Base-by-base conservation (phyloP, 2,888 invertebrate genomes). In the Geotrupes spiniger region DNA sequence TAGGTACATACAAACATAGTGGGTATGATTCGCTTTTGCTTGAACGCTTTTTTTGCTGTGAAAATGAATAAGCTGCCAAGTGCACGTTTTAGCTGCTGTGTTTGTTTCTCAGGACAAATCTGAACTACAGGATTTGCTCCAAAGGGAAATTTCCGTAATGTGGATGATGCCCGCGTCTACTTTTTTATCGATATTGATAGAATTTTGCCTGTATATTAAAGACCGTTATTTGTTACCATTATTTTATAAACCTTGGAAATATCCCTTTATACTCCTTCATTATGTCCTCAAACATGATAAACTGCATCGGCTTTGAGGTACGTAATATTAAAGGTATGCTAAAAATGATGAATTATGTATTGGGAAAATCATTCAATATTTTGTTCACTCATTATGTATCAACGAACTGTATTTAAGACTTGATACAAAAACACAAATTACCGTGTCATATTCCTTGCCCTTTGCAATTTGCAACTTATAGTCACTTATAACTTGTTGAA, bases 221-320 rank as follows among this genome's bases (percentile, higher is more conserved):
- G 69, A 73, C 53, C 62, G 63, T 50, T 68, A 66, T 57, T 54
- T 73, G 26, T 54, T 70, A 42, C 72, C 73, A 2, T 60, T 69
- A 46, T 58, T 71, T 10, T 63, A 59, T 53, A 65, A 66, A 57
- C 65, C 71, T 26, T 55, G 70, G 51, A 65, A 63, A 56, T 60
- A 68, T 49, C 70, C 72, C 11, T 64, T 73, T 46, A 57, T 73
- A 51, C 61, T 71, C 17, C 57, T 73, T 49, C 68, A 71, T 54
- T 72, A 70, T 59, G 67, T 70, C 56, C 60, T 70, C 56, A 71
- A 66, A 62, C 70, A 72, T 61, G 62, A 61, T 61, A 73, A 71
- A 60, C 61, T 72, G 53, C 69, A 70, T 61, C 69, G 63, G 58
- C 54, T 57, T 59, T 58, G 58, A 68, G 62, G 60, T 59, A 60